Base-by-base conservation (phyloP, 2,797 vertebrate genomes). In the Schizothorax lantsangensis region DNA sequence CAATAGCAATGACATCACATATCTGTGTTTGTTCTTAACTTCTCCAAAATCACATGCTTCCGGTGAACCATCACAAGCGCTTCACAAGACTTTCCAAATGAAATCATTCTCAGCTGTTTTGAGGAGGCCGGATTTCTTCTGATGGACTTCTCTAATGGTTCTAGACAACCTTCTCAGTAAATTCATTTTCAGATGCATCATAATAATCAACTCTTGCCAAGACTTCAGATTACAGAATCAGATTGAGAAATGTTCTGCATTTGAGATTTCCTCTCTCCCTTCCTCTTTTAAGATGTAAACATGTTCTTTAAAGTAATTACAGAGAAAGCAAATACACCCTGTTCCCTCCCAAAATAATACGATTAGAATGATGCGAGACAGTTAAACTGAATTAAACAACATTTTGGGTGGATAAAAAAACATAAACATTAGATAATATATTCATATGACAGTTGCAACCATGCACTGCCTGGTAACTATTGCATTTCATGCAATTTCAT, bases 21-120 rank as follows among this genome's bases (percentile, higher is more conserved):
- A 54, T 62, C 71, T 59, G 14, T 10, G 19, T 57, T 45, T 49
- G 30, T 9, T 49, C 19, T 2, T 17, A 30, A 85, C 78, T 81
- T 86, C 84, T 80, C 71, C 52, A 74, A 72, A 52, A 81, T 81
- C 40, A 49, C 78, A 81, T 38, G 38, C 8, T 15, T 57, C n/a
- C 36, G 0, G 26, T 36, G 26, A 80, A 72, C 15, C 54, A 81
- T 81, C 68, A 74, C 30, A 23, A 81, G 52, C 12, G 3, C 26
- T 47, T 17, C 19, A 19, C 17, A 38, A 85, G 19, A 30, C 5
- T 26, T 80, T 73, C 68, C 62, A 26, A 15, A 54, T n/a, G 1
- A 74, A 84, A 47, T 84, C 64, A 72, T 23, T 45, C 47, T 33
- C 75, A 9, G 62, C 36, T 43, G 72, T 66, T 85, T 38, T 52